Evolutionary conservation across 2,113 vertebrate genomes (phyloP), one percentile per base, ranked within the genome.

Genomic region (Zosterops hypoxanthus): DNA sequence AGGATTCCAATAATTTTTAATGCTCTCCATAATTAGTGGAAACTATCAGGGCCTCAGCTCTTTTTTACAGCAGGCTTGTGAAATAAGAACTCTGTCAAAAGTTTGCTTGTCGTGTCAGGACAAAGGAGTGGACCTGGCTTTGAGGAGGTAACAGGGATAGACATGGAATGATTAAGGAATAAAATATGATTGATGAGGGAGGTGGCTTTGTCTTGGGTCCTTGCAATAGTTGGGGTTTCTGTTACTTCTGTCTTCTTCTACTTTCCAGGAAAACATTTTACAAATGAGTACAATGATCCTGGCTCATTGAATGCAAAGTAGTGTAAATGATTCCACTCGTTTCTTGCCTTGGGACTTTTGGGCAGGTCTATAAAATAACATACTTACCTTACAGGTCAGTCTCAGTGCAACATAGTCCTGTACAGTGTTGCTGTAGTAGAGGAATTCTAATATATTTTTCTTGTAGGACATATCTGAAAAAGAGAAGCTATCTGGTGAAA

Each of bases 401-500:
- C 26, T 85, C 42, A 57, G 29, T 85, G 42, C 55, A 77, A 11
- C 19, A 11, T n/a, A 73, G 29, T 85, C 21, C n/a, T 70, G 13
- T 59, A 29, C 29, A 44, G 28, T 70, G 15, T 47, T 73, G 61
- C 26, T 47, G 5, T 65, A 47, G 28, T 31, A 71, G 57, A 28
- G 29, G 22, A 57, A 70, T 81, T 70, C 66, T 66, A 83, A 80
- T 70, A 3, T 21, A 10, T 82, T 86, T 89, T 79, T 93, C 50
- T 93, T 90, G 24, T 80, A 99, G 99, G 98, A 99, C 76, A 68
- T 97, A 46, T 94, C 95, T 17, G 98, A 98, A 57, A 33, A 94
- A 42, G 98, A 98, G 42, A 96, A 98, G 8, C 56, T 88, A 6
- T 90, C 97, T 84, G 98, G 97, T 34, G 99, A 99, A 81, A 98